Base-by-base conservation (phyloP, 2,113 vertebrate genomes). In the Myocastor coypus region DNA sequence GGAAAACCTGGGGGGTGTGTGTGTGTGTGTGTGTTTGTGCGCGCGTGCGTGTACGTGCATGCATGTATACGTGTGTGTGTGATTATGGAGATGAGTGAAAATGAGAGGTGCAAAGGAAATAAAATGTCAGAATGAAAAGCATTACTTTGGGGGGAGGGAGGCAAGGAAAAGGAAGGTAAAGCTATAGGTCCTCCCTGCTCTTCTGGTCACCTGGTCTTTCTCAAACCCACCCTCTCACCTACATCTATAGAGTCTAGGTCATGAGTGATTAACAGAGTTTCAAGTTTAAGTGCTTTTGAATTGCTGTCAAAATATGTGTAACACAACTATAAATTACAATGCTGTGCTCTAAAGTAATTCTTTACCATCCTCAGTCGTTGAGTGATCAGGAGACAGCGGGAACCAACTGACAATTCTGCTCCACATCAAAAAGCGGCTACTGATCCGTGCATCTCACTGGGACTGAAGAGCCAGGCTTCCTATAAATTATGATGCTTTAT, bases 401-500 rank as follows among this genome's bases (percentile, higher is more conserved):
- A 98, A 97, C 97, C 97, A 96, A 85, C 63, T 94, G 96, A 96
- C 97, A 98, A 96, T 98, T 98, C 96, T 46, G 83, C 92, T 97
- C 90, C 96, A 94, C 83, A 98, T 98, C 98, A 98, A 98, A 98
- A 97, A 97, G 97, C 98, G 97, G 96, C 96, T 98, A 96, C 95
- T 97, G 98, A 98, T 97, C 97, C 93, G 26, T 82, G 78, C 85
- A 97, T 96, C 97, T 98, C 96, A 30, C 3, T 94, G 98, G 98
- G 96, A 97, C 8, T 95, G 92, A 97, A 98, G 97, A 95, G 89
- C 94, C 97, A 83, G 98, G 93, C 89, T 96, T 98, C 95, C 97
- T 98, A 98, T 98, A 98, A 98, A 99, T 98, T 98, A 98, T 97
- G 96, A 98, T 98, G 97, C 98, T 98, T 98, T 98, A 98, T 98